Conservation (phyloP, 2,797 vertebrate genomes). For the Hydrocynus forskahlii region DNA sequence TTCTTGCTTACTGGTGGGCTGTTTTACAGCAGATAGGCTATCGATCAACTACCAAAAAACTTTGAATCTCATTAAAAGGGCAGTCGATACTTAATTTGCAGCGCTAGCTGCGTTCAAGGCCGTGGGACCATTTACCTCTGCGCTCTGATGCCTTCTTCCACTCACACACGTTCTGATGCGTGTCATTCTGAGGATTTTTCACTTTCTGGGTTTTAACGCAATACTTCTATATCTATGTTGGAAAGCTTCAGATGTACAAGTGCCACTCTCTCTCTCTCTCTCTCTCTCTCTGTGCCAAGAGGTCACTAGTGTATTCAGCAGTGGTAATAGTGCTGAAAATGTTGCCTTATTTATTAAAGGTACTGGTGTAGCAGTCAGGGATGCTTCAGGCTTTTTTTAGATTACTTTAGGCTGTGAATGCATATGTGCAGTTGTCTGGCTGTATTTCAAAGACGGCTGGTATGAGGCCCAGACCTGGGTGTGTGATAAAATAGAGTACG, state of each 20-base stretch:
- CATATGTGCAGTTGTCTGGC: neutral
- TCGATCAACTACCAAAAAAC: constrained; percentile 78
- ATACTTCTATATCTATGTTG: constrained; percentile 51
- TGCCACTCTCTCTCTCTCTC: constrained; percentile 33
- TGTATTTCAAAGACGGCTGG: neutral
- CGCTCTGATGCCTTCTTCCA: neutral
- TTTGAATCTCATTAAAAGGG: constrained; percentile 84
- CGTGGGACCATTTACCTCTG: constrained; percentile 62
- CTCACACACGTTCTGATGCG: constrained; percentile 59
- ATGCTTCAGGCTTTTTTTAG: constrained; percentile 5
- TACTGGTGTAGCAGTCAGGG: constrained; percentile 17
- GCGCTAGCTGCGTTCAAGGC: constrained; percentile 72
- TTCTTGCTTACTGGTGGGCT: constrained; percentile 64
- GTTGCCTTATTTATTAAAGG: constrained; percentile 15
- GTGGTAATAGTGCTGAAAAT: constrained; percentile 39
- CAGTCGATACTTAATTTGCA: constrained; percentile 83
- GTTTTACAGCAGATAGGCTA: constrained; percentile 78
- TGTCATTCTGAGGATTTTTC: constrained; percentile 51
- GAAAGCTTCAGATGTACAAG: constrained; percentile 64
- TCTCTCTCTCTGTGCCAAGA: constrained; percentile 1
- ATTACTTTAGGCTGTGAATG: neutral
- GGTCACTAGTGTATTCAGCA: constrained; percentile 43
- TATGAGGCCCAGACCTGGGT: neutral
- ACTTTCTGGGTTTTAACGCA: constrained; percentile 17
- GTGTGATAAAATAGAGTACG: too few relatives aligned